Base-by-base conservation (phyloP, 2,888 invertebrate species). In the Cosmorhoe ocellata region DNA sequence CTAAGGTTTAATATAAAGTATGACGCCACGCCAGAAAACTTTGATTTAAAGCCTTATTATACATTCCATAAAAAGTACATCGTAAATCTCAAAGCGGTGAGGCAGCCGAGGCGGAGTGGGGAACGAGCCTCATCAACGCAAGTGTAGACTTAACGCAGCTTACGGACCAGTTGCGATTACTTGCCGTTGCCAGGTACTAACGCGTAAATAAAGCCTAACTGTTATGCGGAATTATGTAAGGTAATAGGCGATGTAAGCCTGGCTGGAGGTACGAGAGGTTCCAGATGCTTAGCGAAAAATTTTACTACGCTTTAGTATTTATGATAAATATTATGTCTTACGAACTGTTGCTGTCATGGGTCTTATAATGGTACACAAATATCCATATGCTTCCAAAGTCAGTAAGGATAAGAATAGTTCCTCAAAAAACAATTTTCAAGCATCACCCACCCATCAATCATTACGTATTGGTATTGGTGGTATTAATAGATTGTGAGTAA, bases 131-230 rank as follows among this genome's bases (percentile, higher is more conserved):
- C 48, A 44, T 53, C 48, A 44, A 30, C 13, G 31, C 36, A 31
- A 53, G 52, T 44, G 43, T 44, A 32, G 36, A 52, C 40, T 52
- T 36, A 43, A 39, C 40, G 36, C 40, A 36, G 43, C 33, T 43
- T 43, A 47, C 28, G 45, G 18, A 41, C 47, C 44, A 48, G 36
- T 48, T 52, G 48, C 22, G 18, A 36, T 18, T 18, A 18, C 18
- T 18, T 18, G 18, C 3, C n/a, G 34, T 48, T 52, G 47, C 18
- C 18, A 31, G n/a, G 22, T 43, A 42, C 41, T 8, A 24, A 3
- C 42, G 13, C 36, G 43, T 24, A 30, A 40, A 50, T 34, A 39
- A 43, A 43, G 39, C 34, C 43, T 18, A 30, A 31, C 41, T 47
- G 46, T 31, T 30, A 30, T 22, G 32, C 37, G 41, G 41, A 45